These are phyloP conservation scores for Mormyrus lacerda DNA, from an alignment of 2,113 vertebrate genomes.

Conservation along the genomic window DNA sequence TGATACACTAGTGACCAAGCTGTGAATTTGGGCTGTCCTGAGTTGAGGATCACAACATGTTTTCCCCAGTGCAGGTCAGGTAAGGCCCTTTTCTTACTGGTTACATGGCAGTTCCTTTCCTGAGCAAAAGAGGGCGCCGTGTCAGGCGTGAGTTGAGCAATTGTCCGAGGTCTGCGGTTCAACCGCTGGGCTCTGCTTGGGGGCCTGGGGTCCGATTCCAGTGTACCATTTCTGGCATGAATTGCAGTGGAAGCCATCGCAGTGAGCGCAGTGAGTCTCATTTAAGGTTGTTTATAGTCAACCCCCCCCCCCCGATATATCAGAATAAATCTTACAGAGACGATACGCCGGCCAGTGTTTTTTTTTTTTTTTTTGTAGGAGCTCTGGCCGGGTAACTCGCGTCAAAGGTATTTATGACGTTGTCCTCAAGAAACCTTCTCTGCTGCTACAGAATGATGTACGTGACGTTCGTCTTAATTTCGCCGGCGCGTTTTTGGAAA, in stretches of 20 bases:
- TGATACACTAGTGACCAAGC: not conserved
- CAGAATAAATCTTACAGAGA: conserved; percentile 37
- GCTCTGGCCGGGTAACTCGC: conserved; percentile 34
- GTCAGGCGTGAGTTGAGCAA: not conserved
- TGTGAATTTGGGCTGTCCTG: not conserved
- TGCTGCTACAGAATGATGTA: conserved; percentile 44
- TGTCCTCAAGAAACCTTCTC: conserved; percentile 57
- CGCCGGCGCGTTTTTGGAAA: conserved; percentile 40
- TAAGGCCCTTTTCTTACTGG: not conserved
- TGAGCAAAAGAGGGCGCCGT: not conserved
- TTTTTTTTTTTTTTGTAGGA: conserved; percentile 47
- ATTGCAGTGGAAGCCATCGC: not conserved
- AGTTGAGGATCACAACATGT: not conserved
- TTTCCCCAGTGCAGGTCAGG: not conserved
- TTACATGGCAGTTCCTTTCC: not conserved
- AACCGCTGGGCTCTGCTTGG: not conserved
- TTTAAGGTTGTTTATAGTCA: not conserved
- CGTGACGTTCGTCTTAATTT: conserved; percentile 42
- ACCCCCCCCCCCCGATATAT: not conserved
- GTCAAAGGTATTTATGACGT: conserved; percentile 51
- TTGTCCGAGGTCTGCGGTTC: not conserved
- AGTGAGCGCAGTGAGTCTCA: not conserved
- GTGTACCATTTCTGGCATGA: not conserved
- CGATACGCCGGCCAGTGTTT: conserved; percentile 50
- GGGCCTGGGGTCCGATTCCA: not conserved